A percentile compares a stretch with the other conserved stretches of the same genome.
These are phyloP conservation scores for Papilio dardanus DNA, from an alignment of 1,140 invertebrate genomes.

Conservation along the genomic window DNA sequence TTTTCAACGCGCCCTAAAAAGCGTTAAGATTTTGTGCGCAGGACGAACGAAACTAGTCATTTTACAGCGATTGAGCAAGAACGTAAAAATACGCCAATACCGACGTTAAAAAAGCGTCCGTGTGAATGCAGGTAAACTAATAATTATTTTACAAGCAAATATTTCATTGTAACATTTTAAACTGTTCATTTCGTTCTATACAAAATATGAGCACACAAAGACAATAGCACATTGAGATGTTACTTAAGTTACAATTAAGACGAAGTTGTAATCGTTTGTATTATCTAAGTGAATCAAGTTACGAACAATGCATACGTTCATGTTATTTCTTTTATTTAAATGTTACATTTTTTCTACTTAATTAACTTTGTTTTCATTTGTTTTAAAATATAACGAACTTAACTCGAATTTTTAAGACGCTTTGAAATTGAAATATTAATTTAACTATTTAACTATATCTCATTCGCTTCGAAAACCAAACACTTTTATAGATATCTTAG, in stretches of 20 bases:
- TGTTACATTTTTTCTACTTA: neutral
- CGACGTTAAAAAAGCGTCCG: no score
- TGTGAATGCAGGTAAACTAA: no score
- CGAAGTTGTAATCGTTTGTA: neutral
- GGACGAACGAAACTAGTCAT: no score
- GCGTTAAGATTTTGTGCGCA: no score
- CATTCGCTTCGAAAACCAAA: no score
- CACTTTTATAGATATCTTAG: no score
- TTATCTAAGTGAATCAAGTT: conserved; percentile 21
- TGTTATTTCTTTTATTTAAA: neutral
- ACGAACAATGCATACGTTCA: neutral
- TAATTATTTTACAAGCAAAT: neutral
- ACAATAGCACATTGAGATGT: conserved; percentile 9
- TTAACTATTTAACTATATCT: no score
- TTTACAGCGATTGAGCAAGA: no score
- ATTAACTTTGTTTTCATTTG: neutral
- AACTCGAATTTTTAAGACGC: no score
- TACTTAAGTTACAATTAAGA: conserved; percentile 14
- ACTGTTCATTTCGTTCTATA: neutral
- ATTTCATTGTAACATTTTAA: neutral
- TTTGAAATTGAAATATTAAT: no score
- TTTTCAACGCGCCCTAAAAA: no score
- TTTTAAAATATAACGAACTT: neutral
- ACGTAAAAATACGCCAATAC: no score
- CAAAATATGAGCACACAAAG: neutral